Base-by-base conservation (phyloP, 2,888 invertebrate genomes). In the Diogma glabrata region DNA sequence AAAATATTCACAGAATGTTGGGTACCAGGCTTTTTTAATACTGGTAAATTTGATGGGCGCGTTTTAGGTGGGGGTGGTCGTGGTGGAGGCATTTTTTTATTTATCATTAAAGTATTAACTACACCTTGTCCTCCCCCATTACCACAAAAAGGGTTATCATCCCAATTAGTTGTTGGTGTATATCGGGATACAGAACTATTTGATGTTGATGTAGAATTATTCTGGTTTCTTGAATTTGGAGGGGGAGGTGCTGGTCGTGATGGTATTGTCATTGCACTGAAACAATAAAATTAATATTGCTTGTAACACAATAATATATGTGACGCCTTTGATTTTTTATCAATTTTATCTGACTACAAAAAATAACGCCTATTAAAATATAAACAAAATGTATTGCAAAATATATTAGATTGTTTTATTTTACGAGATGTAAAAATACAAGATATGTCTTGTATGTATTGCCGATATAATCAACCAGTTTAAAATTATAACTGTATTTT, bases 191-290 rank as follows among this genome's bases (percentile, higher is more conserved):
- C 56, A 3, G 66, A 66, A 33, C 33, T 0, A 10, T 67, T 59
- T 1, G 67, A 66, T 55, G 67, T 66, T 50, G 62, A 63, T 14
- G 38, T 26, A 33, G 61, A 56, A 22, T 22, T 43, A 22, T 43
- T 20, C 14, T 43, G 43, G 14, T 43, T 43, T 20, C 9, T 49
- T 46, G 49, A 10, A 30, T 59, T 60, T 28, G 69, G 69, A 52
- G 69, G 70, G 20, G 69, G 67, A 17, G 69, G 69, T 33, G 69
- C 69, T 54, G 69, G 69, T 52, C 69, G 60, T 45, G 70, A 64
- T 54, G 69, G 69, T 58, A 69, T 66, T 54, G 69, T 69, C 69
- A 69, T 69, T 28, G 61, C 53, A 50, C 20, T 24, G 5, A 24
- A 26, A 2, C 14, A 23, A 45, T 9, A 4, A 17, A 26, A 30